Evolutionary conservation across 2,797 vertebrate genomes (phyloP).

Genomic region (Lutjanus campechanus): DNA sequence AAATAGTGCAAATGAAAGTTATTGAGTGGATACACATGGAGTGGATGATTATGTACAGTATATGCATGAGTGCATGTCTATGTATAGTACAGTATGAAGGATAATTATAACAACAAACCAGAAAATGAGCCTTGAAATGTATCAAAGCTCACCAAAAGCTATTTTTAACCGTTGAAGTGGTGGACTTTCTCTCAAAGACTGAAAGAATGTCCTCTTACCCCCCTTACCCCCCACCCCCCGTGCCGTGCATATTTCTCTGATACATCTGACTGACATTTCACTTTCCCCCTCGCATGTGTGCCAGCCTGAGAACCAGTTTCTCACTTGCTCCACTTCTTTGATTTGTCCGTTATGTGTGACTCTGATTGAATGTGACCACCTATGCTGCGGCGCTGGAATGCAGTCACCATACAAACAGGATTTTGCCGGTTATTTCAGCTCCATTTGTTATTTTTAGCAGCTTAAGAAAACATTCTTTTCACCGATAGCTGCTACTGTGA

Average conservation of each 20-base stretch:
- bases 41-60: no score
- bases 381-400: conserved; percentile 70
- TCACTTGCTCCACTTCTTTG: conserved; percentile 27
- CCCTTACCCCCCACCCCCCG: background rate
- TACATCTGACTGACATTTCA: conserved; percentile 16
- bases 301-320: conserved; percentile 24
- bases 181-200: background rate
- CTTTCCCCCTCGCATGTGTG: background rate
- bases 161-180: background rate
- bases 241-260: background rate
- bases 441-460: conserved; percentile 69
- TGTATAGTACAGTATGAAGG: no score
- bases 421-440: conserved; percentile 57
- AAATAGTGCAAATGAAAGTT: no score
- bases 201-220: background rate
- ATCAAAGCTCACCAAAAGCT: background rate
- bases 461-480: conserved; percentile 62
- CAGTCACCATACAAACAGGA: conserved; percentile 62
- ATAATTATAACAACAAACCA: background rate
- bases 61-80: no score
- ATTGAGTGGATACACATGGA: no score
- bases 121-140: background rate
- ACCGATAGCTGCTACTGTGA: conserved; percentile 59
- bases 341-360: conserved; percentile 5
- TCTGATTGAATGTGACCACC: conserved; percentile 56